Conservation (phyloP, 2,113 vertebrate genomes). For the Solenodon paradoxus region DNA sequence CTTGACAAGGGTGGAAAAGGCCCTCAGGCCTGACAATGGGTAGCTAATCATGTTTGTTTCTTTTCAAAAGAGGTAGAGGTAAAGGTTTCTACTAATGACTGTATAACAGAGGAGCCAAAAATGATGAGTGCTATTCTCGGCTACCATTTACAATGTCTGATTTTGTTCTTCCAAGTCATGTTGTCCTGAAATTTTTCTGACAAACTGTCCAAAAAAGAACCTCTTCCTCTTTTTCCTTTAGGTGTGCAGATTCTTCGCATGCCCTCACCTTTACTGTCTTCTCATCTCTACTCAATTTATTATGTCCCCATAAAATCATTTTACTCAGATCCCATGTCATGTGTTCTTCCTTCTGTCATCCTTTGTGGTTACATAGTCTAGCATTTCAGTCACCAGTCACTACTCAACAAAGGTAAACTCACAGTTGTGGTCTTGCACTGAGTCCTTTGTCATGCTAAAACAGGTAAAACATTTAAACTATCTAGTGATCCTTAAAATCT, state of each 20-base stretch:
- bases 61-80: background rate
- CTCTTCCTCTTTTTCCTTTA: background rate
- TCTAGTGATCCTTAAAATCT: background rate
- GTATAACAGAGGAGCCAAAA: background rate
- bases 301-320: background rate
- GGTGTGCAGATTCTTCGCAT: background rate
- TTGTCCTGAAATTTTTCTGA: background rate
- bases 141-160: background rate
- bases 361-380: background rate
- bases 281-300: background rate
- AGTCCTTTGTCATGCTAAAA: background rate
- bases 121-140: background rate
- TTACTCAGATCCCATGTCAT: background rate
- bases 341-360: background rate
- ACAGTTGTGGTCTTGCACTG: background rate
- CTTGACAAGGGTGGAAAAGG: background rate
- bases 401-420: background rate
- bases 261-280: background rate
- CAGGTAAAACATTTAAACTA: background rate
- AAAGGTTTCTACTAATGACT: background rate
- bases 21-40: background rate
- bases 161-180: background rate
- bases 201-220: background rate
- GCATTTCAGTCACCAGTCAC: background rate
- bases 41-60: background rate